These are phyloP conservation scores for Rotaria macrura DNA, from an alignment of 2,888 invertebrate genomes.

Conservation along the genomic window DNA sequence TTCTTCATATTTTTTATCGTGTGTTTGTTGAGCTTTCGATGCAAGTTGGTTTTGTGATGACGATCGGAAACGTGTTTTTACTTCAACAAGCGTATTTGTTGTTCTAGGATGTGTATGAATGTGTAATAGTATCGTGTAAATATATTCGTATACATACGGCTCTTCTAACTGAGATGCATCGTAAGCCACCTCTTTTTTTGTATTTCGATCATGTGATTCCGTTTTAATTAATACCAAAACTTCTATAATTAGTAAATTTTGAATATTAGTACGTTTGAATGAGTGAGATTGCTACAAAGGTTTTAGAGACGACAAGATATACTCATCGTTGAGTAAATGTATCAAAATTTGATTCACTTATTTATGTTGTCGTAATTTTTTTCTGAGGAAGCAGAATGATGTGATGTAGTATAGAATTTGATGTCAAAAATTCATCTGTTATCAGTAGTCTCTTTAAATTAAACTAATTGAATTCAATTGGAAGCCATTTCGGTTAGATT, in stretches of 20 bases:
- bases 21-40: background rate
- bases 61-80: background rate
- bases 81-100: background rate
- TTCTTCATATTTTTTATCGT: background rate
- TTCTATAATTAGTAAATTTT: background rate
- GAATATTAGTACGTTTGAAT: too few relatives aligned
- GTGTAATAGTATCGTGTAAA: background rate
- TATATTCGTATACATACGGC: background rate
- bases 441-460: too few relatives aligned
- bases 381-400: too few relatives aligned
- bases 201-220: background rate
- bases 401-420: too few relatives aligned
- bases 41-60: background rate
- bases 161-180: background rate
- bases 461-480: too few relatives aligned
- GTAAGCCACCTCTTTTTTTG: background rate
- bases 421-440: too few relatives aligned
- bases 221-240: background rate
- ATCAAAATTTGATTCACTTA: too few relatives aligned
- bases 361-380: too few relatives aligned
- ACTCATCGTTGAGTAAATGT: too few relatives aligned
- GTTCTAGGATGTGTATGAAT: background rate
- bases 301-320: too few relatives aligned
- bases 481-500: too few relatives aligned
- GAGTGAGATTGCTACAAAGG: too few relatives aligned